Conservation (phyloP, 2,888 invertebrate genomes). For the Trachelus tabidus region DNA sequence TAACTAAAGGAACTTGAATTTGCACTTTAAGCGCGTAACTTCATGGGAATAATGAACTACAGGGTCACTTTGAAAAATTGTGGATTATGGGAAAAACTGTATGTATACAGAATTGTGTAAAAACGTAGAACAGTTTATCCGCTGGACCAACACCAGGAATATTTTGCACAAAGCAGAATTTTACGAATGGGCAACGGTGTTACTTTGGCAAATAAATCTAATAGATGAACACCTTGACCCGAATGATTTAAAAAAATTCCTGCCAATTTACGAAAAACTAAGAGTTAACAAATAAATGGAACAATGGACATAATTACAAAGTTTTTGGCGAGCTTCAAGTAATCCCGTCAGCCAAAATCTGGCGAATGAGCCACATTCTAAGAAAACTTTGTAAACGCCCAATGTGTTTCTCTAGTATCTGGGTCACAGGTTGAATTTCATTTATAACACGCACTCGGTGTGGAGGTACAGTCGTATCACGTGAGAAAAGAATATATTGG, state of each 20-base stretch:
- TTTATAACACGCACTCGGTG: background rate
- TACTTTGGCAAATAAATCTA: background rate
- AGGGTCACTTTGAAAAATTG: background rate
- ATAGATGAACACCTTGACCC: background rate
- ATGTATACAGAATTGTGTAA: background rate
- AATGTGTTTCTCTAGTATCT: background rate
- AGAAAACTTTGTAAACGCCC: background rate
- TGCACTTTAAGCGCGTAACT: background rate
- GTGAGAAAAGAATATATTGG: too few relatives aligned
- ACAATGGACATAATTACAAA: background rate
- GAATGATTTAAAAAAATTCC: background rate
- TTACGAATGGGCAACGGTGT: background rate
- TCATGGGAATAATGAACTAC: background rate
- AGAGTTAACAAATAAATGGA: background rate
- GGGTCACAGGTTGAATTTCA: background rate
- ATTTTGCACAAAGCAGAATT: background rate
- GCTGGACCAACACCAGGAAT: background rate
- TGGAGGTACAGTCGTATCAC: background rate
- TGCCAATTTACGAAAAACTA: background rate
- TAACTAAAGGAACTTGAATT: background rate
- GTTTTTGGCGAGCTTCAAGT: too few relatives aligned
- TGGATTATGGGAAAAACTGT: background rate
- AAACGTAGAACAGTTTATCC: background rate
- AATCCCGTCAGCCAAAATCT: too few relatives aligned
- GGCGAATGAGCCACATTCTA: background rate